A percentile compares a stretch with the other conserved stretches of the same genome.
Evolutionary conservation across 1,140 invertebrate species (phyloP).

Genomic region (Melipona quadrifasciata): DNA sequence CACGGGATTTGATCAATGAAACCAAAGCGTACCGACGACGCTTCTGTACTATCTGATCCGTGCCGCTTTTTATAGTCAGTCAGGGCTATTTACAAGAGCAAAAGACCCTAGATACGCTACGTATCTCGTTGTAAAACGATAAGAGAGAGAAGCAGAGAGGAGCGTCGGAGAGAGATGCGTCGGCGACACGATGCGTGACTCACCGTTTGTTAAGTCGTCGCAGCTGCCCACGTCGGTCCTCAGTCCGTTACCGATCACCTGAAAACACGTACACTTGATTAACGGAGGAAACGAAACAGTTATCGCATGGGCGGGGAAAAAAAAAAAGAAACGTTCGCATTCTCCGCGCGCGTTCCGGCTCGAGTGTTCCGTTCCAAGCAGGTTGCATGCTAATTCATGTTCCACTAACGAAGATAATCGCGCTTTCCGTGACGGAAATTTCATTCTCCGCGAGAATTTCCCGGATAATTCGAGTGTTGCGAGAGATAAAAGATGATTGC

Average conservation of each 20-base stretch:
- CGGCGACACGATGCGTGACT: slow-evolving; percentile 55
- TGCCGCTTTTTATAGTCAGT: slow-evolving; percentile 35
- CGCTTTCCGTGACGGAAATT: slow-evolving; percentile 8
- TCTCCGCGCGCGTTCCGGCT: slow-evolving; percentile 1
- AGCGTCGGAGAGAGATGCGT: neutral
- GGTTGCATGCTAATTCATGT: slow-evolving; percentile 23
- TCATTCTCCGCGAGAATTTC: neutral
- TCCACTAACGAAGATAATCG: slow-evolving; percentile 32
- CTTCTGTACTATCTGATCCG: slow-evolving; percentile 13
- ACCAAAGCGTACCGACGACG: slow-evolving; percentile 43
- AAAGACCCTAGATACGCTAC: neutral
- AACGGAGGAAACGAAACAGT: slow-evolving; percentile 34
- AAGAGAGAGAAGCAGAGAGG: neutral
- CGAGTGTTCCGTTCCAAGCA: neutral
- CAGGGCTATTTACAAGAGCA: slow-evolving; percentile 34
- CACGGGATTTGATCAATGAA: slow-evolving; percentile 56
- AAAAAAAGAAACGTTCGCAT: slow-evolving; percentile 6
- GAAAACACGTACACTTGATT: slow-evolving; percentile 63
- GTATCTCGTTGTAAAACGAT: slow-evolving; percentile 2
- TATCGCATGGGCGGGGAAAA: neutral
- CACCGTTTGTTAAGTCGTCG: slow-evolving; percentile 73
- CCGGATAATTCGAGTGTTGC: slow-evolving; percentile 16
- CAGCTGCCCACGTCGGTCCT: slow-evolving; percentile 68
- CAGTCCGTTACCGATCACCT: slow-evolving; percentile 75
- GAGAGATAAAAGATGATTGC: neutral